Evolutionary conservation across 2,113 vertebrate species (phyloP), one percentile per base, ranked within the genome.

Genomic region (Osmerus mordax): DNA sequence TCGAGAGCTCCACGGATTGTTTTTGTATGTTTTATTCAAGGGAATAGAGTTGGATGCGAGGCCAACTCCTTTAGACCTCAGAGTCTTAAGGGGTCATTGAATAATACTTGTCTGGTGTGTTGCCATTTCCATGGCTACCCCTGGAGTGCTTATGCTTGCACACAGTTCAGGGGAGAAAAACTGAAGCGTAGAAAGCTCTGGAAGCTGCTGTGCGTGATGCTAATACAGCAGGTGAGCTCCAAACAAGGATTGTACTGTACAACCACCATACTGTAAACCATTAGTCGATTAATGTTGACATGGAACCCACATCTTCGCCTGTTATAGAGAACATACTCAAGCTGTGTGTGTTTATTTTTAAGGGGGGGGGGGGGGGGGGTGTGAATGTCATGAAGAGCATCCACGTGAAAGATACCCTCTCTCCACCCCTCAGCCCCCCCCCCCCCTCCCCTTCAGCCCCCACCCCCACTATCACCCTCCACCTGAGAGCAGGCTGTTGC

Each of bases 401-500:
- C 78, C 77, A 80, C 78, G 80, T 83, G 65, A 88, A 88, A 81
- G 78, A 80, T 76, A 79, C 13, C 9, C 41, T 47, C 55, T 56
- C n/a, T 56, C 55, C n/a, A 19, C 55, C 55, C 18, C 55, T 6
- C 15, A 3, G 6, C n/a, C 15, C 55, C 55, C 76, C 76, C 81
- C 66, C 74, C 72, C 81, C 72, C 36, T 2, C 36, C 5, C 36
- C 0, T 6, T 6, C 32, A 7, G 1, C 36, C 1, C 36, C 36
- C 36, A 41, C 9, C 41, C 41, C 41, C 9, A 7, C 41, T 47
- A 47, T 47, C 41, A 47, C 41, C 41, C 41, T 84, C 86, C 83
- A 85, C 88, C 77, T 88, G 80, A 91, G 55, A 92, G 86, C 82
- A 15, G 83, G 83, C 86, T 86, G 63, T 68, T 81, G 85, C 86